These are phyloP conservation scores for Drosophila stalkeri DNA, from an alignment of 2,888 invertebrate genomes.

Conservation along the genomic window DNA sequence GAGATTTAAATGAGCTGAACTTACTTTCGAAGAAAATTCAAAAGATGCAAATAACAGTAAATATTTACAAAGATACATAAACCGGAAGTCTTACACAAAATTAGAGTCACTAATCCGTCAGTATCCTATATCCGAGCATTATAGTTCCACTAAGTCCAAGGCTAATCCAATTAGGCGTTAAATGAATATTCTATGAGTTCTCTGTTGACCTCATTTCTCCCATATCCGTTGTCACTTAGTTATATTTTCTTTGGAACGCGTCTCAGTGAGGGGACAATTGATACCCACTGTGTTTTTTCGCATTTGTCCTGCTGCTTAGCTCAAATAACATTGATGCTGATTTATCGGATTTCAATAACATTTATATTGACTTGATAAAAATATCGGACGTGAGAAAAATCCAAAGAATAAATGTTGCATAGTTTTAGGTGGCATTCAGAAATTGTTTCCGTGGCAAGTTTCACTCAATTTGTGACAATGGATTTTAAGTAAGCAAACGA, in stretches of 20 bases:
- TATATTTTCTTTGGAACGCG: background rate
- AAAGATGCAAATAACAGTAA: too few species aligned
- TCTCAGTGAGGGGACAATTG: slow-evolving; percentile 10
- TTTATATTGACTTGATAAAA: background rate
- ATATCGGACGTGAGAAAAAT: slow-evolving; percentile 7
- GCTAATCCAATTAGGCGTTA: slow-evolving; percentile 45
- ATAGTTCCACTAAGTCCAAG: slow-evolving; percentile 13
- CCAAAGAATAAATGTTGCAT: slow-evolving; percentile 3
- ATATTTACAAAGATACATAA: background rate
- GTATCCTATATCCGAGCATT: background rate
- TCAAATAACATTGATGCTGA: background rate
- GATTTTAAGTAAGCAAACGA: slow-evolving; percentile 5
- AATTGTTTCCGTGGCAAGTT: slow-evolving; percentile 5
- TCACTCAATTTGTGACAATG: background rate
- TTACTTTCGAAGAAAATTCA: background rate
- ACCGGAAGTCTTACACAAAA: background rate
- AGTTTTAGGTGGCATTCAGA: slow-evolving; percentile 29
- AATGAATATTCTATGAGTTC: slow-evolving; percentile 19
- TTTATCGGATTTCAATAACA: slow-evolving; percentile 6
- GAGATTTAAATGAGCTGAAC: background rate
- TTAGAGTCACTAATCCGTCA: background rate
- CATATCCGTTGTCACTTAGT: background rate
- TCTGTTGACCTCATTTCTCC: slow-evolving; percentile 45
- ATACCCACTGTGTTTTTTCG: slow-evolving; percentile 25
- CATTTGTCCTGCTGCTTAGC: slow-evolving; percentile 1